Evolutionary conservation across 1,140 invertebrate species (phyloP).

Genomic region (Drosophila pallidifrons): DNA sequence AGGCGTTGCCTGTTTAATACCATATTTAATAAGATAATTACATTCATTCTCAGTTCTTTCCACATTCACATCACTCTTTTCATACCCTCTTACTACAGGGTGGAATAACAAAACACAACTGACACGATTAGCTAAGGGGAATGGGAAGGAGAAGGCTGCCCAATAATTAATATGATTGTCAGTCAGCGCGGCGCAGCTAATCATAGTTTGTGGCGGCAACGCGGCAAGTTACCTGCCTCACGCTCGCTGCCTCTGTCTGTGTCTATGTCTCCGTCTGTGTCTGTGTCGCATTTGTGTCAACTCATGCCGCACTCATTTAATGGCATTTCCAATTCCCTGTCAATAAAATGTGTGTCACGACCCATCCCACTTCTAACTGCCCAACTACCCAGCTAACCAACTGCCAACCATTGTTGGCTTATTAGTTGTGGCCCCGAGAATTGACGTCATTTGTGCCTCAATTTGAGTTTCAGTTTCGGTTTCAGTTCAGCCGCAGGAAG

Average conservation of each 20-base stretch:
- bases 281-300: slow-evolving; percentile 42
- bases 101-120: not conserved
- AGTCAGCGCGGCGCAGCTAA: slow-evolving; percentile 26
- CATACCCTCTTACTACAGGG: not conserved
- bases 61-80: not conserved
- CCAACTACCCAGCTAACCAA: not conserved
- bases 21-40: not conserved
- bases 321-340: slow-evolving; percentile 36
- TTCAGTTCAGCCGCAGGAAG: slow-evolving; percentile 38
- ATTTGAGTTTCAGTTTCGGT: slow-evolving; percentile 51
- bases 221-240: slow-evolving; percentile 5
- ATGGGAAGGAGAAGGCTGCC: not conserved
- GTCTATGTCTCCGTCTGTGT: not conserved
- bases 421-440: slow-evolving; percentile 39
- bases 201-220: slow-evolving; percentile 29
- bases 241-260: not conserved
- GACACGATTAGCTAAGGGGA: no score
- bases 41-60: not conserved
- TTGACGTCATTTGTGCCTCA: slow-evolving; percentile 43
- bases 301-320: slow-evolving; percentile 53
- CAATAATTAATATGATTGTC: slow-evolving; percentile 56
- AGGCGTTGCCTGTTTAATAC: not conserved
- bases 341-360: slow-evolving; percentile 51
- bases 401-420: slow-evolving; percentile 33
- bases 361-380: not conserved